Evolutionary conservation across 2,797 vertebrate species (phyloP).

Genomic region (Microhierax caerulescens): DNA sequence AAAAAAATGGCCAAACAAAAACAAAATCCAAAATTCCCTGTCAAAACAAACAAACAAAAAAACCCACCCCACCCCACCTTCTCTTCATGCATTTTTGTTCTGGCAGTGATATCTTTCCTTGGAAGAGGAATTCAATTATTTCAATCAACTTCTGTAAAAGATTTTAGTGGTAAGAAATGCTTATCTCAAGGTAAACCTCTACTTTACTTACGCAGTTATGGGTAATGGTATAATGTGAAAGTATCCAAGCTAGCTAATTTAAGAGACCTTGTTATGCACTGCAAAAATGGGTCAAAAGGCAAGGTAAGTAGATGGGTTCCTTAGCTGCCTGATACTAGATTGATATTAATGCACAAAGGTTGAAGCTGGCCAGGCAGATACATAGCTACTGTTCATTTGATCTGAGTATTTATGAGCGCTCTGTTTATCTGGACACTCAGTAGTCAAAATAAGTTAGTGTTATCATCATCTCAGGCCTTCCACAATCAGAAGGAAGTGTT

Average conservation of each 20-base stretch:
- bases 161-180: not conserved
- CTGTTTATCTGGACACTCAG: not conserved
- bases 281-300: not conserved
- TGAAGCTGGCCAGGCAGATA: not conserved
- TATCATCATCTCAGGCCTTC: not conserved
- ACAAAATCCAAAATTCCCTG: not conserved
- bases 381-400: not conserved
- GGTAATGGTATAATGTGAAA: not conserved
- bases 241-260: not conserved
- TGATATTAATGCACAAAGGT: not conserved
- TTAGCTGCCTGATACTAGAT: not conserved
- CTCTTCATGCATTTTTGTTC: not conserved
- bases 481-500: not conserved
- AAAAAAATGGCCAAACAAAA: not conserved
- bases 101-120: not conserved
- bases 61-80: accelerated
- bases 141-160: not conserved
- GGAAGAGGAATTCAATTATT: not conserved
- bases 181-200: not conserved
- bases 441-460: not conserved
- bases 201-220: not conserved
- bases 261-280: not conserved
- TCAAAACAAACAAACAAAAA: not conserved
- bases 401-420: not conserved
- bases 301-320: not conserved